Evolutionary conservation across 2,888 invertebrate species (phyloP), one percentile per base, ranked within the genome.

Genomic region (Ectobius pallidus): DNA sequence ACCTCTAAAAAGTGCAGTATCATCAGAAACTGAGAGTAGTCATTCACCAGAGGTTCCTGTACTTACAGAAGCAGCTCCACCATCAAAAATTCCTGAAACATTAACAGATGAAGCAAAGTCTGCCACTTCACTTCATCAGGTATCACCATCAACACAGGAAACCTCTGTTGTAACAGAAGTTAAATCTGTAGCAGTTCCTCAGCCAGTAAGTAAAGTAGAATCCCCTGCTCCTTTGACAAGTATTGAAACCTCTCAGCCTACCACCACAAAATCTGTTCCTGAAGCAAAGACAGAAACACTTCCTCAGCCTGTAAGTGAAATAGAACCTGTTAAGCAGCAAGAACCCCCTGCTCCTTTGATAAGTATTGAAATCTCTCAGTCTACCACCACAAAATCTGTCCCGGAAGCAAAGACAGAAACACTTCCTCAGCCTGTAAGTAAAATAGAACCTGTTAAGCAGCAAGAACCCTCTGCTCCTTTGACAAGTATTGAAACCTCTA

Each of bases 21-120:
- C 76, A 74, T 76, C 83, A 76, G 84, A 83, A 74, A 75, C 79
- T 73, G 81, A 81, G 77, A 78, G 82, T 77, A 76, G 7, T 7
- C 34, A 6, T 34, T 34, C 34, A 34, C 6, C 34, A 34, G 7
- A 34, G 11, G 11, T 34, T 6, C 34, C 34, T 34, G 6, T 11
- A 34, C 34, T 34, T 34, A 34, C 34, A 34, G 7, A 34, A 34
- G 34, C 11, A 7, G 6, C 34, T 34, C 7, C 34, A 34, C 65
- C 39, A 25, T 6, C 77, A 70, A 77, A 75, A 74, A 71, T 76
- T 72, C 70, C 77, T 70, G 74, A 73, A 22, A 44, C 73, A 14
- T 11, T 34, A 34, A 34, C 11, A 14, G 20, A 4, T 30, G 46
- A 18, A 4, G 20, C n/a, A 32, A 39, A 4, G 6, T 0, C 25